A percentile compares a stretch with the other conserved stretches of the same genome.
Conservation (phyloP, 2,888 invertebrate species). For the Temnothorax rugatulus region DNA sequence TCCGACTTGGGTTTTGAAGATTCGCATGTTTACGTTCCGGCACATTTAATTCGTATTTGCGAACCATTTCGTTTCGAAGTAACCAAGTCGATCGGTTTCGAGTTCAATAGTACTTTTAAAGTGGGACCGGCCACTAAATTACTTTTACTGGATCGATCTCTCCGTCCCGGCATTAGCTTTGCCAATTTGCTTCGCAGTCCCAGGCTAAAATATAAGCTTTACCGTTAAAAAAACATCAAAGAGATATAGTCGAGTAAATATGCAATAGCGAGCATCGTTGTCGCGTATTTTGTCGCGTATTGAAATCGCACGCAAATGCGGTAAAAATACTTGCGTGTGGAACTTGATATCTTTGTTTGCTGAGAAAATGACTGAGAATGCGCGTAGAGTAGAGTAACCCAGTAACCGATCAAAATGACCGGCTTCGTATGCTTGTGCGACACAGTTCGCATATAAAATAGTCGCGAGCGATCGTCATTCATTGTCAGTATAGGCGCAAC, state of each 20-base stretch:
- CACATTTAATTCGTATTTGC: slow-evolving; percentile 38
- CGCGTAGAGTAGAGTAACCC: slow-evolving; percentile 66
- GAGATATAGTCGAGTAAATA: slow-evolving; percentile 12
- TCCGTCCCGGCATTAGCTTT: slow-evolving; percentile 26
- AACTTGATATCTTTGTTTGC: slow-evolving; percentile 34
- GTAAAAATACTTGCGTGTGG: slow-evolving; percentile 14
- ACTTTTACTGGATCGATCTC: slow-evolving; percentile 42
- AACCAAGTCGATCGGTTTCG: slow-evolving; percentile 47
- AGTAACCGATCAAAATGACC: slow-evolving; percentile 69
- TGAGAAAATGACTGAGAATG: slow-evolving; percentile 26
- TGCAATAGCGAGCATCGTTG: no score
- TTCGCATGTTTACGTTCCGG: slow-evolving; percentile 20
- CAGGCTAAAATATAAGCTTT: slow-evolving; percentile 35
- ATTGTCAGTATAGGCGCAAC: slow-evolving; percentile 24
- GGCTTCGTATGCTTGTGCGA: slow-evolving; percentile 44
- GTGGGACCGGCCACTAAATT: slow-evolving; percentile 48
- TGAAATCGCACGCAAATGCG: slow-evolving; percentile 26
- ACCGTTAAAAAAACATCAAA: slow-evolving; percentile 34
- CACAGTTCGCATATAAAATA: slow-evolving; percentile 69
- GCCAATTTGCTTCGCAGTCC: slow-evolving; percentile 53
- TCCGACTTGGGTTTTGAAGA: neutral
- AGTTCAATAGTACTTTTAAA: slow-evolving; percentile 52
- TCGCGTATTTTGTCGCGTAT: no score
- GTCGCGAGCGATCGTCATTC: slow-evolving; percentile 69
- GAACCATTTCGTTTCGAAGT: slow-evolving; percentile 40